phyloP scores from a whole-genome alignment of 2,113 vertebrate genomes.

The Pachypanchax playfairii region DNA sequence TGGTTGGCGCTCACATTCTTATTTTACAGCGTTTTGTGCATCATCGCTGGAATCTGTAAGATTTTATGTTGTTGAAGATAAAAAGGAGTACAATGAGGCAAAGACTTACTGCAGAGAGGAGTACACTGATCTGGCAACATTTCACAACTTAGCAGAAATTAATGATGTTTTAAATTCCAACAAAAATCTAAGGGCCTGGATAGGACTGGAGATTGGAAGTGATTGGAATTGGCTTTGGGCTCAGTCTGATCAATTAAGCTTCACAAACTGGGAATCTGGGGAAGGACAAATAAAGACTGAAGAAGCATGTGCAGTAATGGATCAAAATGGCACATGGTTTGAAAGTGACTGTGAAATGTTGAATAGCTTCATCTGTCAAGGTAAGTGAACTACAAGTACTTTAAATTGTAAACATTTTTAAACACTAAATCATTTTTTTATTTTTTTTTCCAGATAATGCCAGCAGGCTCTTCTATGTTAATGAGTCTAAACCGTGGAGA shows the following conservation, averaged over 20 bases:
- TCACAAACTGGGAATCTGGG: conserved; percentile 58
- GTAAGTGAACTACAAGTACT: conserved; percentile 49
- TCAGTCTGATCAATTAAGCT: conserved; percentile 39
- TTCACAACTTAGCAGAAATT: conserved; percentile 57
- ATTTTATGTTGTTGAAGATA: conserved; percentile 46
- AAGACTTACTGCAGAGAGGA: conserved; percentile 62
- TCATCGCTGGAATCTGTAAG: conserved; percentile 35
- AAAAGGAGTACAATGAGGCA: conserved; percentile 47
- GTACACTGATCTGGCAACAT: conserved; percentile 64
- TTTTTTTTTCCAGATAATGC: conserved; percentile 24
- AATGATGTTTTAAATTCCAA: conserved; percentile 33
- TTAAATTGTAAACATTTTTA: neutral
- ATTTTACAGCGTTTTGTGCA: conserved; percentile 45
- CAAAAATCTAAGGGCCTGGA: conserved; percentile 41
- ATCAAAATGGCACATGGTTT: conserved; percentile 61
- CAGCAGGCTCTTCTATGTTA: conserved; percentile 31
- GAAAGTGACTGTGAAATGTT: conserved; percentile 42
- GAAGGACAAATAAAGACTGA: neutral
- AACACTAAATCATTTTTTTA: neutral
- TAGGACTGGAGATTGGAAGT: conserved; percentile 65
- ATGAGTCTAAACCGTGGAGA: conserved; percentile 56
- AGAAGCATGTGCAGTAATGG: conserved; percentile 62
- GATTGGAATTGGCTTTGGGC: conserved; percentile 68
- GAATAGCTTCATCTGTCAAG: conserved; percentile 65
- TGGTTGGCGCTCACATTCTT: neutral